Base-by-base conservation (phyloP, 2,888 invertebrate species). In the Phengaris arion region DNA sequence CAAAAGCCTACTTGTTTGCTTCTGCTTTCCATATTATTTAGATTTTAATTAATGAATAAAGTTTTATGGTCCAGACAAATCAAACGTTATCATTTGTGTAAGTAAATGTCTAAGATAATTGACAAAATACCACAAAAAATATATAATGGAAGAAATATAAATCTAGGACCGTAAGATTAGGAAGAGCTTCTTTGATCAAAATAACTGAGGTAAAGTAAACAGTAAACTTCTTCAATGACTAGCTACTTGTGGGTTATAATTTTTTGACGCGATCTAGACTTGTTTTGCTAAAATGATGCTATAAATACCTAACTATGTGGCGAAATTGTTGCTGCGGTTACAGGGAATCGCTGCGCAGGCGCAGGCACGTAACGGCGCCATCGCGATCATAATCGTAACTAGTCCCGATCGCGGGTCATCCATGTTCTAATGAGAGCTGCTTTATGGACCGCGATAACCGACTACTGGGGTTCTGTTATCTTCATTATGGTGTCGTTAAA, bases 391-490 rank as follows among this genome's bases (percentile, higher is more conserved):
- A 54, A 72, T 72, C 72, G 70, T 70, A 54, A 72, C 54, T 35
- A 52, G 35, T 15, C 12, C 12, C 35, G 52, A 45, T 72, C 72
- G 72, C 72, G 35, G 52, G 72, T 72, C 51, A 70, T 70, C 70
- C 70, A 13, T 54, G 72, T 12, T 54, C 52, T 54, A 72, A 72
- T 54, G 72, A 72, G 72, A 15, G 35, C 54, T 35, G 52, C 22
- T 48, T 72, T 54, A 72, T 54, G 52, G 52, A 69, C 54, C 12
- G 48, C 51, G 72, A 72, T 72, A 48, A 48, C 70, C 22, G 51
- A 46, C 69, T 69, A 45, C 70, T 51, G 48, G 51, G 51, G 51
- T 70, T 70, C 51, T 15, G 70, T 70, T 70, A 70, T 70, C 70
- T 70, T 52, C 70, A 70, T 70, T 70, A 51, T 48, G 51, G 51